phyloP scores from a whole-genome alignment of 2,888 invertebrate species.

The Abrostola tripartita region DNA sequence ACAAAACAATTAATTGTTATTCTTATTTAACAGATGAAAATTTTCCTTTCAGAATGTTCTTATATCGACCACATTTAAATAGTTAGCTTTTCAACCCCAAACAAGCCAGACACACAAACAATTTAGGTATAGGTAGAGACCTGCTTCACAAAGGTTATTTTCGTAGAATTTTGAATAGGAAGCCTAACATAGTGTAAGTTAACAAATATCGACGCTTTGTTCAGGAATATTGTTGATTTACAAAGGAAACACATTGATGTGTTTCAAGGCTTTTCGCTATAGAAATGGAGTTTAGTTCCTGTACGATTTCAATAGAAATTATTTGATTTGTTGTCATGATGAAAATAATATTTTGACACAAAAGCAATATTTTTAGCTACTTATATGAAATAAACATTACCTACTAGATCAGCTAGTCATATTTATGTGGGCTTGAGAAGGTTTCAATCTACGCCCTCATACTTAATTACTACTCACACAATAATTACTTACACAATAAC shows the following conservation, averaged over 20 bases:
- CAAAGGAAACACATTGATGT: constrained; percentile 58
- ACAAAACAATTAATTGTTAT: too few species aligned
- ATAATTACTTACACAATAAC: too few species aligned
- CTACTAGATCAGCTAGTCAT: too few species aligned
- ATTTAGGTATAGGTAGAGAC: constrained; percentile 6
- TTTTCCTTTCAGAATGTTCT: too few species aligned
- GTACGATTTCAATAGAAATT: constrained; percentile 25
- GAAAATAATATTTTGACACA: neutral
- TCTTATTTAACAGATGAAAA: too few species aligned
- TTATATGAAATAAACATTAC: too few species aligned
- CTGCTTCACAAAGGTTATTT: constrained; percentile 57
- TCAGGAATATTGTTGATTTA: constrained; percentile 60
- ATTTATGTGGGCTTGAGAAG: too few species aligned
- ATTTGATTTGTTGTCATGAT: constrained; percentile 18
- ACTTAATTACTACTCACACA: too few species aligned
- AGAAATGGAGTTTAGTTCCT: constrained; percentile 41
- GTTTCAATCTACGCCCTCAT: too few species aligned
- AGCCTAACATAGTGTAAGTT: constrained; percentile 62
- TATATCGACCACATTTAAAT: too few species aligned
- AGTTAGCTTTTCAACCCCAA: too few species aligned
- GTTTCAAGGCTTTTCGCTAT: constrained; percentile 48
- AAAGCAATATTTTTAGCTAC: too few species aligned
- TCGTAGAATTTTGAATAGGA: constrained; percentile 62
- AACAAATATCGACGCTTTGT: constrained; percentile 65
- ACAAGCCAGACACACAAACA: neutral